Percentiles rank a stretch among this genome's conserved stretches.
Conservation (phyloP, 23 tunicate genomes). For the Phallusia fumigata region DNA sequence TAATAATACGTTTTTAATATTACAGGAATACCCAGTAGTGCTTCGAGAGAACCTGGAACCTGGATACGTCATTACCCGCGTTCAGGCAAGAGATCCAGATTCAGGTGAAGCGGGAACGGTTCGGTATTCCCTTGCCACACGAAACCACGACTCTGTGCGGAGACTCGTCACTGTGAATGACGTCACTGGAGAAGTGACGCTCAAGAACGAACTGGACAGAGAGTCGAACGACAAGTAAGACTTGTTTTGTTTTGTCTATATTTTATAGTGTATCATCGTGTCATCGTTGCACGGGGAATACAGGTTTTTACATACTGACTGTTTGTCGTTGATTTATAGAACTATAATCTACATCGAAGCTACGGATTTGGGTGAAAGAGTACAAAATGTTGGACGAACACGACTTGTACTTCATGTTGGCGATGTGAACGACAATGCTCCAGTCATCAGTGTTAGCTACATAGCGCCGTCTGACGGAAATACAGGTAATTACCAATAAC, state of each 20-base stretch:
- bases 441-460: constrained; percentile 28
- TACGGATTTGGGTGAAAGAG: constrained; percentile 23
- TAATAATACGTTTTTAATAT: neutral
- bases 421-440: constrained; percentile 72
- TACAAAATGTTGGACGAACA: constrained; percentile 22
- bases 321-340: neutral
- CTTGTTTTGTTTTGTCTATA: neutral
- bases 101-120: constrained; percentile 42
- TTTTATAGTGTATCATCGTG: too few relatives aligned
- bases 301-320: neutral
- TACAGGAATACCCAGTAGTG: constrained; percentile 34
- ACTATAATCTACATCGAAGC: constrained; percentile 50
- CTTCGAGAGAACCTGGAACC: constrained; percentile 39
- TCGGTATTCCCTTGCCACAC: constrained; percentile 30
- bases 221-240: constrained; percentile 49
- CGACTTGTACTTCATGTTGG: constrained; percentile 55
- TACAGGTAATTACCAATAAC: constrained; percentile 20
- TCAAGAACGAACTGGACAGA: constrained; percentile 39
- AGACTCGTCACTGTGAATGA: constrained; percentile 23
- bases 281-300: neutral
- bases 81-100: constrained; percentile 53
- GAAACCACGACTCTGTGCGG: constrained; percentile 9
- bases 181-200: constrained; percentile 46
- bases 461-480: constrained; percentile 17
- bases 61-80: constrained; percentile 31